Percentiles rank a stretch among this genome's conserved stretches.
phyloP scores from a whole-genome alignment of 2,113 vertebrate species.

The Apodemus speciosus region DNA sequence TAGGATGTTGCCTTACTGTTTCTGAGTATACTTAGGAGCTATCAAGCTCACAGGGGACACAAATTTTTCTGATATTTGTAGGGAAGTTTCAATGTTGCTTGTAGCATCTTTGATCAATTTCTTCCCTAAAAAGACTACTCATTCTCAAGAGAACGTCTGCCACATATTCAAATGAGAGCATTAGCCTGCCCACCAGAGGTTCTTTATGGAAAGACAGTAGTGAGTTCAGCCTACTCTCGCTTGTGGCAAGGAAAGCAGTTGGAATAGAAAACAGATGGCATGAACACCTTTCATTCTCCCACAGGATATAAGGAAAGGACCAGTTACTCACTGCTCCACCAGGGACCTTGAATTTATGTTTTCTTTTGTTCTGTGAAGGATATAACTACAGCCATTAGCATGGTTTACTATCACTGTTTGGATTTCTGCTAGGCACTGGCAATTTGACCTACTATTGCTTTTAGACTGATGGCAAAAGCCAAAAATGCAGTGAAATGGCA shows the following conservation, averaged over 20 bases:
- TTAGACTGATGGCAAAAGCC: background rate
- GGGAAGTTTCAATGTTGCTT: background rate
- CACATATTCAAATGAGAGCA: background rate
- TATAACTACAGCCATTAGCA: background rate
- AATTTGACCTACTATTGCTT: background rate
- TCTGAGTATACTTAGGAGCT: background rate
- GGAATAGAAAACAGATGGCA: background rate
- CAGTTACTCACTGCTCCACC: background rate
- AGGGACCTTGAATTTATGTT: background rate
- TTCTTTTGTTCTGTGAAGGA: background rate
- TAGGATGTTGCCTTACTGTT: background rate
- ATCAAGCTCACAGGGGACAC: background rate
- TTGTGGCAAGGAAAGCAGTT: background rate
- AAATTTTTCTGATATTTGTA: background rate
- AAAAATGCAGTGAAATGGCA: background rate
- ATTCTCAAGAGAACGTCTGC: background rate
- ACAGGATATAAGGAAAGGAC: background rate
- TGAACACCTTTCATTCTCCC: background rate
- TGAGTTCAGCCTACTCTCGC: background rate
- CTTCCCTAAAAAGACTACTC: background rate
- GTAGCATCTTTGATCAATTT: background rate
- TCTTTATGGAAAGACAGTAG: background rate
- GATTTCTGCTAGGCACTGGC: background rate
- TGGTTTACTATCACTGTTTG: background rate
- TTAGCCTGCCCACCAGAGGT: background rate